Evolutionary conservation across 2,888 invertebrate genomes (phyloP), one percentile per base, ranked within the genome.

Genomic region (Nephrotoma guestfalica): DNA sequence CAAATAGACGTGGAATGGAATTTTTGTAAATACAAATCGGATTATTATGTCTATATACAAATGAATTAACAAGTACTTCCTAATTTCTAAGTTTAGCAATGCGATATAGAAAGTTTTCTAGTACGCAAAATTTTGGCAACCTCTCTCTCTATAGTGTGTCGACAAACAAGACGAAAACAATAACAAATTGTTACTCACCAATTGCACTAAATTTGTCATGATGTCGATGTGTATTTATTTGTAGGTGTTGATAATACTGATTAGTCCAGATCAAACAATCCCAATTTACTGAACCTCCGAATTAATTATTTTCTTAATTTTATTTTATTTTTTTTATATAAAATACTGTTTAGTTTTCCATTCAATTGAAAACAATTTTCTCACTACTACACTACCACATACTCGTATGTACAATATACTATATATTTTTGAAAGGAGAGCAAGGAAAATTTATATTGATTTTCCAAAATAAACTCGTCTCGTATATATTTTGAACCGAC

Each of bases 171-270:
- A 57, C 15, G 15, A 57, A 57, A 57, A 57, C 51, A 57, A 57
- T 57, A 57, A 57, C 51, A 57, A 30, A 57, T 15, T 57, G 15
- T 57, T 57, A 83, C 83, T 83, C 41, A 83, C 83, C 83, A 83
- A 83, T 83, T 83, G 83, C 83, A 83, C 83, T 83, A 83, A 83
- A 83, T 83, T 83, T 83, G 83, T 83, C 83, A 83, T 83, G 11
- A 9, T 83, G 51, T 57, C n/a, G 6, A 43, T 57, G 51, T 57
- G n/a, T 15, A 6, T 13, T 57, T 57, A 57, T 4, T n/a, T 15
- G 51, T 57, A 57, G 51, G 51, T 57, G 51, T 18, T 57, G 51
- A 57, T 57, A 57, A 57, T 57, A 57, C 51, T 57, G 51, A 57
- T 57, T 57, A 57, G 15, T 15, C 15, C 51, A 11, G 51, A 7